These are phyloP conservation scores for Clarias pachynema DNA, from an alignment of 2,797 vertebrate species.

Conservation along the genomic window DNA sequence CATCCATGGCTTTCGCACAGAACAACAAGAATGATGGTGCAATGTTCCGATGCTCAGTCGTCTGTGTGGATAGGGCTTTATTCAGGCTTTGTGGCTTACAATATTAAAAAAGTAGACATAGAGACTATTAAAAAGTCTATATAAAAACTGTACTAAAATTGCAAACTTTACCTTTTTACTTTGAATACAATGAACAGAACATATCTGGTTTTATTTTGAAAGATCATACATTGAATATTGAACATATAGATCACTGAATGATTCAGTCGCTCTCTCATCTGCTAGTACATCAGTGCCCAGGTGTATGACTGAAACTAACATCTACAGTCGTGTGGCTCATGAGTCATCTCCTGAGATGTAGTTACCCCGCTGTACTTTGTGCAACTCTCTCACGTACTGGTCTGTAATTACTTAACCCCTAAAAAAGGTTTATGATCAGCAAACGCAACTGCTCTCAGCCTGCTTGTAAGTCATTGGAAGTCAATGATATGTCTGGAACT, in stretches of 20 bases:
- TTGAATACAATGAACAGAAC: not conserved
- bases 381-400: not conserved
- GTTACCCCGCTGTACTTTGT: conserved; percentile 14
- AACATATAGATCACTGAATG: not conserved
- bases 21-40: too few relatives aligned
- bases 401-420: conserved; percentile 11
- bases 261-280: not conserved
- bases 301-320: conserved; percentile 35
- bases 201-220: not conserved
- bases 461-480: not conserved
- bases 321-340: conserved; percentile 23
- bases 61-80: too few relatives aligned
- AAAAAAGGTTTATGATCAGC: conserved; percentile 25
- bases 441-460: not conserved
- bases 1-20: too few relatives aligned
- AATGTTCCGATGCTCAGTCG: too few relatives aligned
- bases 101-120: not conserved
- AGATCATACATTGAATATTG: not conserved
- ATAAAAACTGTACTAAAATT: not conserved
- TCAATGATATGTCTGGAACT: not conserved
- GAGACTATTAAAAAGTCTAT: not conserved
- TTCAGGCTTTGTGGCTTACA: not conserved
- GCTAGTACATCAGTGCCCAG: conserved; percentile 36
- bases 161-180: not conserved
- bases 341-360: conserved; percentile 47